Conservation (phyloP, 2,797 vertebrate species). For the Erpetoichthys calabaricus region DNA sequence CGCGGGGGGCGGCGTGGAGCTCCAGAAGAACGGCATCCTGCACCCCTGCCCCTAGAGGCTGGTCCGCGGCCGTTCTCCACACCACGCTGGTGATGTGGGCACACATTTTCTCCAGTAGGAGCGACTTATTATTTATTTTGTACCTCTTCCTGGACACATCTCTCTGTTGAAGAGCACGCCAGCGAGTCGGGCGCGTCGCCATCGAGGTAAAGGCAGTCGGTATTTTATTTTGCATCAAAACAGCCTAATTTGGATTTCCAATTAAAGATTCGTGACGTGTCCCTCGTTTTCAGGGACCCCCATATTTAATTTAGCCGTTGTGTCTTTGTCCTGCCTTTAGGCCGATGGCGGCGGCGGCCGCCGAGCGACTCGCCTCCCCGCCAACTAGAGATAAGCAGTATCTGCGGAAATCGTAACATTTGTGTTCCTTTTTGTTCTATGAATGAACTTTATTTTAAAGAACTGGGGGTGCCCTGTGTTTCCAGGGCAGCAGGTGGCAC, state of each 20-base stretch:
- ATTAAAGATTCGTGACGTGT: conserved; percentile 12
- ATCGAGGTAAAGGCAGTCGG: no score
- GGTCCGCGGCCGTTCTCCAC: conserved; percentile 10
- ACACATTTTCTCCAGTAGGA: conserved; percentile 8
- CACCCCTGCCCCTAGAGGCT: conserved; percentile 51
- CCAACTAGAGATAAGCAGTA: conserved; percentile 95
- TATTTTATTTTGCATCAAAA: background rate
- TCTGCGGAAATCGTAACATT: conserved; percentile 99
- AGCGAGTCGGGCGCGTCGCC: conserved; percentile 8
- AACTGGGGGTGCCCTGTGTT: conserved; percentile 97
- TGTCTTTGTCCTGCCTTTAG: no score
- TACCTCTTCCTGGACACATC: no score
- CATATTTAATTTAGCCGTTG: no score
- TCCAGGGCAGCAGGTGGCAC: conserved; percentile 71
- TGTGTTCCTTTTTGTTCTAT: conserved; percentile 98
- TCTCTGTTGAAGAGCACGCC: background rate
- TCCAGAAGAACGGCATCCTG: conserved; percentile 72
- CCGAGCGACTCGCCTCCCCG: no score
- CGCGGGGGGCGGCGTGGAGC: conserved; percentile 56
- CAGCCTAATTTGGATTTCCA: conserved; percentile 6
- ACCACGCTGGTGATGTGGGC: background rate
- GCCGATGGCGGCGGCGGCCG: no score
- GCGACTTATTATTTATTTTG: background rate
- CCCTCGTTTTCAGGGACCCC: conserved; percentile 17
- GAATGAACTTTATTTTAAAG: conserved; percentile 97